Conservation (phyloP, 2,888 invertebrate genomes). For the Catotricha subobsoleta region DNA sequence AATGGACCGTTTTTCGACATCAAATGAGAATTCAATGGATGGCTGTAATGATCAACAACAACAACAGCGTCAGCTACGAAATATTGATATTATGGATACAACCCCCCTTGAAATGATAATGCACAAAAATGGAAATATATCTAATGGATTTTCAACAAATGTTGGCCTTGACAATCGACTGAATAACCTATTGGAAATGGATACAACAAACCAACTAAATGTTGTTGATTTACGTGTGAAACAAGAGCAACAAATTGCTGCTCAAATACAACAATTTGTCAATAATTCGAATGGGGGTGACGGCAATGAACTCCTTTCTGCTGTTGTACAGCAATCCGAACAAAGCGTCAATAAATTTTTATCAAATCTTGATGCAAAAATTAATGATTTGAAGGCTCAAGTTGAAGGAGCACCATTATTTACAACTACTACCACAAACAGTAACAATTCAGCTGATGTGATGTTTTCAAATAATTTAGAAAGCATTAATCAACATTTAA, state of each 20-base stretch:
- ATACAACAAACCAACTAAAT: conserved; percentile 10
- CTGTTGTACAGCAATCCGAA: conserved; percentile 37
- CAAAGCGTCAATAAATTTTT: conserved; percentile 41
- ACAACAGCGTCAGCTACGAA: conserved; percentile 14
- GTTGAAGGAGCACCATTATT: conserved; percentile 11
- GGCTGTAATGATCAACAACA: conserved; percentile 19
- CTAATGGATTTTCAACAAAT: conserved; percentile 21
- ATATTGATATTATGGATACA: conserved; percentile 11
- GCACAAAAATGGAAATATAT: conserved; percentile 21
- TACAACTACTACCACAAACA: conserved; percentile 10
- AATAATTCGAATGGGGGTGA: conserved; percentile 24
- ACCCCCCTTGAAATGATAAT: conserved; percentile 11
- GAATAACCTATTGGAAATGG: conserved; percentile 1
- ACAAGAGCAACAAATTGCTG: conserved; percentile 36
- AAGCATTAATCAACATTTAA: not conserved
- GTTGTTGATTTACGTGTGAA: conserved; percentile 56
- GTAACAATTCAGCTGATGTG: not conserved
- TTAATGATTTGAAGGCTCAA: conserved; percentile 12
- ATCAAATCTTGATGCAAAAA: conserved; percentile 31
- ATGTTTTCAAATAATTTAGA: conserved; percentile 1
- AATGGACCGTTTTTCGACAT: conserved; percentile 22
- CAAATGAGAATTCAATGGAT: conserved; percentile 27
- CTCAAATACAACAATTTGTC: conserved; percentile 23
- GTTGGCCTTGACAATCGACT: conserved; percentile 5
- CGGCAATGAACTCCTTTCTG: conserved; percentile 30